Base-by-base conservation (phyloP, 2,113 vertebrate species). In the Strix aluco region DNA sequence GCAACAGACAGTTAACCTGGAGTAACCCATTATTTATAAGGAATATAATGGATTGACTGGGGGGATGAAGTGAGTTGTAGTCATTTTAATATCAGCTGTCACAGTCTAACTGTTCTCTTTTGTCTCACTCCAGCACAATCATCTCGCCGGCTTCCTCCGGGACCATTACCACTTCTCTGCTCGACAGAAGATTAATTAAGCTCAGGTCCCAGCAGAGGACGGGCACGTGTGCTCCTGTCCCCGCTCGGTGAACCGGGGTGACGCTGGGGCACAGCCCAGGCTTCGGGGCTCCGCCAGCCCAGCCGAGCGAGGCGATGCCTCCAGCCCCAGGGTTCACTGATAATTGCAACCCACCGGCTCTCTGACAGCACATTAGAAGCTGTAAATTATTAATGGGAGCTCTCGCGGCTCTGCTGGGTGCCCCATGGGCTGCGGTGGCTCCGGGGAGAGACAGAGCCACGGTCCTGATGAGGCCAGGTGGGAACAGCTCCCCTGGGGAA, bases 1-100 rank as follows among this genome's bases (percentile, higher is more conserved):
- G 97, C 94, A 95, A 82, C 97, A 98, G 97, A 96, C 97, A 96
- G 97, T 97, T 98, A 98, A 98, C 98, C 98, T 98, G 97, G 97
- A 97, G 96, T 97, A 81, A 97, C 97, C 98, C 97, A 65, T 97
- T 98, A 98, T 98, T 98, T 98, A 98, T 97, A 94, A 88, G 97
- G 97, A 97, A 95, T 94, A 97, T 49, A 96, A 96, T 36, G 91
- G 96, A 40, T 40, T 19, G 96, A 94, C 97, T 96, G 90, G 47
- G 90, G 97, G 55, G 87, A 75, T 61, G 96, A 96, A 98, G 96
- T 97, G 98, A 97, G 97, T 89, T 94, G 94, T 96, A 95, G 94
- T 97, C 97, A 94, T 98, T 98, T 98, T 97, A 97, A 97, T 97
- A 98, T 97, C 97, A 91, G 95, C 96, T 98, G 97, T 97, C 98